phyloP scores from a whole-genome alignment of 2,797 vertebrate species.

The Bradypodion ventrale region DNA sequence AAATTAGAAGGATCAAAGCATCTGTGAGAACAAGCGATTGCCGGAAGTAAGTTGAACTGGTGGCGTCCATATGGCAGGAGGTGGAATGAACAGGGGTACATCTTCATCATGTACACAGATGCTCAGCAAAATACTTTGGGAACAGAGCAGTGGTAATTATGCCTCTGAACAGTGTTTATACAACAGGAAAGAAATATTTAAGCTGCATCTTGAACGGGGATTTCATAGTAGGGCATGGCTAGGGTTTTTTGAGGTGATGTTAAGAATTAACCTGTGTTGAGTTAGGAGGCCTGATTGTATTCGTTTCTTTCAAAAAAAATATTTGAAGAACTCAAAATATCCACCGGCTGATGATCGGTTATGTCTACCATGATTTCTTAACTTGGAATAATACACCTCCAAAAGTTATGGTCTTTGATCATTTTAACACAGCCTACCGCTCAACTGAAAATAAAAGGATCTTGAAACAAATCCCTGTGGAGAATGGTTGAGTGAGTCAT shows the following conservation, averaged over 20 bases:
- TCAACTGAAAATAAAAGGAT: not conserved
- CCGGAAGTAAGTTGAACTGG: constrained; percentile 54
- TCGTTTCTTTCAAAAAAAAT: no score
- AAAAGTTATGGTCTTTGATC: not conserved
- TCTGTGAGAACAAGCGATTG: constrained; percentile 47
- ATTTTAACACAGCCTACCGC: not conserved
- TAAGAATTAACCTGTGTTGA: not conserved
- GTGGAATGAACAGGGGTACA: constrained; percentile 36
- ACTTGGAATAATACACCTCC: no score
- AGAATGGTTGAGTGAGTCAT: no score
- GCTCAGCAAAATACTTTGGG: not conserved
- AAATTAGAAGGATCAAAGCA: constrained; percentile 49
- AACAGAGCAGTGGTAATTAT: not conserved
- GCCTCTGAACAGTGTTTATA: constrained; percentile 5
- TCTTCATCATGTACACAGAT: constrained; percentile 27
- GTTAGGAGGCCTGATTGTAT: no score
- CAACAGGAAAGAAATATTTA: not conserved
- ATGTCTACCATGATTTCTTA: no score
- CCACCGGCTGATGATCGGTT: no score
- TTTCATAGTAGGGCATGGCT: fast-evolving
- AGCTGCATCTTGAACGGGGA: not conserved
- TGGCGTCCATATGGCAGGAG: constrained; percentile 52
- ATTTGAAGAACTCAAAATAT: no score
- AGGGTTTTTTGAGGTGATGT: not conserved
- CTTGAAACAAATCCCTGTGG: no score